phyloP scores from a whole-genome alignment of 2,113 vertebrate species.

The Pygathrix nemaeus region DNA sequence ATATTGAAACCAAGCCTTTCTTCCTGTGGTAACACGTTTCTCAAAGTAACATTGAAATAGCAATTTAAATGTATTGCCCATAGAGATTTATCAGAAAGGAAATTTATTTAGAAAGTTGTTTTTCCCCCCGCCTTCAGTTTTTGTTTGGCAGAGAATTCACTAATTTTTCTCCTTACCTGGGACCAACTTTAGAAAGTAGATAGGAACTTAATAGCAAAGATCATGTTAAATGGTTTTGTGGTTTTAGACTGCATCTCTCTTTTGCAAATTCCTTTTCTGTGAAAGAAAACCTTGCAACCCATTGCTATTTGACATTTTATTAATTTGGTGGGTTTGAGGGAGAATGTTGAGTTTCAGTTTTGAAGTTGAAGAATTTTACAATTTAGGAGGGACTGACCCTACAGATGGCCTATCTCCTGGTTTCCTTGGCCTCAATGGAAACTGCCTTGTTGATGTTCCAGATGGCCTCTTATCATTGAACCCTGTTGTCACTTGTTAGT shows the following conservation, averaged over 20 bases:
- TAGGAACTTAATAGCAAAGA: slow-evolving; percentile 36
- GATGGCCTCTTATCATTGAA: neutral
- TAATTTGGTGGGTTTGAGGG: neutral
- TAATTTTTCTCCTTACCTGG: neutral
- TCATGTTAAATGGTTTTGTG: slow-evolving; percentile 39
- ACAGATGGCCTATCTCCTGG: neutral
- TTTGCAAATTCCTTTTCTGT: slow-evolving; percentile 28
- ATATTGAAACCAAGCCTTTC: slow-evolving; percentile 16
- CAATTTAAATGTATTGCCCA: slow-evolving; percentile 27
- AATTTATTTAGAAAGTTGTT: slow-evolving; percentile 9
- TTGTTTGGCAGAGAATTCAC: slow-evolving; percentile 12
- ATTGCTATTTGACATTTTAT: slow-evolving; percentile 8
- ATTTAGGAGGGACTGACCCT: neutral
- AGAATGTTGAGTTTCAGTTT: neutral
- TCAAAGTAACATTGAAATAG: slow-evolving; percentile 48
- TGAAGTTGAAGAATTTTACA: neutral
- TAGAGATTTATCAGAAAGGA: slow-evolving; percentile 22
- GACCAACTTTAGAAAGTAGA: slow-evolving; percentile 21
- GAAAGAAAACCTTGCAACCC: neutral
- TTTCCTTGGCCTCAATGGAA: neutral
- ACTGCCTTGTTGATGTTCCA: neutral
- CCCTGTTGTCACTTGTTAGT: neutral
- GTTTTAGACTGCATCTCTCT: neutral
- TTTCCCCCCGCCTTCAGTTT: neutral
- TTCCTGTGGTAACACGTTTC: slow-evolving; percentile 18